These are phyloP conservation scores for Muscicapa striata DNA, from an alignment of 2,797 vertebrate genomes.

Conservation along the genomic window DNA sequence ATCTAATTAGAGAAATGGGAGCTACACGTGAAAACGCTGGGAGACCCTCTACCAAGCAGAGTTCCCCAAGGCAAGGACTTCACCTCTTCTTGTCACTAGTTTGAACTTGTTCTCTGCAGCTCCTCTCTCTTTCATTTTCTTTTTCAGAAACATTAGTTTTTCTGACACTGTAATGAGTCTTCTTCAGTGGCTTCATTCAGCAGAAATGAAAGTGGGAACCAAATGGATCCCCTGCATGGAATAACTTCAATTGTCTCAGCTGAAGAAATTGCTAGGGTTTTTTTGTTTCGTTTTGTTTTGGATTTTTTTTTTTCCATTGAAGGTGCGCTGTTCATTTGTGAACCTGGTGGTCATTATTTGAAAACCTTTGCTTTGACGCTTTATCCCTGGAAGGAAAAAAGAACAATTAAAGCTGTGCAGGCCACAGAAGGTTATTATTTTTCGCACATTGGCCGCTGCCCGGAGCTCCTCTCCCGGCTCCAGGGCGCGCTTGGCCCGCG, in stretches of 20 bases:
- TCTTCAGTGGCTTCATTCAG: not conserved
- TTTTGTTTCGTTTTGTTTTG: too few species aligned
- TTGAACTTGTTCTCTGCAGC: not conserved
- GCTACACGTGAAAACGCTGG: not conserved
- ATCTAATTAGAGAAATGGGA: not conserved
- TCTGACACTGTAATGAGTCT: not conserved
- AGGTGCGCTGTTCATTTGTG: not conserved
- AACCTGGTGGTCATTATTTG: not conserved
- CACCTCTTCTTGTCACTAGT: not conserved
- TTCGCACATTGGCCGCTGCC: accelerated
- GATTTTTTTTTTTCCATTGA: not conserved
- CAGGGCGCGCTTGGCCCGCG: not conserved
- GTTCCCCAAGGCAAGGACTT: not conserved
- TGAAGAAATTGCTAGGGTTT: not conserved
- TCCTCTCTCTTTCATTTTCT: not conserved
- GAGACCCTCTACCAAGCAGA: not conserved
- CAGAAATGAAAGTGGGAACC: not conserved
- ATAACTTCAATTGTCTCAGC: not conserved
- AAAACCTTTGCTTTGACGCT: not conserved
- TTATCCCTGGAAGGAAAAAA: not conserved
- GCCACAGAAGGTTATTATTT: not conserved
- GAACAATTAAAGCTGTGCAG: too few species aligned
- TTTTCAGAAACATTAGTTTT: not conserved
- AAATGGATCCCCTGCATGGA: not conserved
- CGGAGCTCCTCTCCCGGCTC: accelerated